Conservation (phyloP, 2,888 invertebrate genomes). For the Sarcophaga variegata region DNA sequence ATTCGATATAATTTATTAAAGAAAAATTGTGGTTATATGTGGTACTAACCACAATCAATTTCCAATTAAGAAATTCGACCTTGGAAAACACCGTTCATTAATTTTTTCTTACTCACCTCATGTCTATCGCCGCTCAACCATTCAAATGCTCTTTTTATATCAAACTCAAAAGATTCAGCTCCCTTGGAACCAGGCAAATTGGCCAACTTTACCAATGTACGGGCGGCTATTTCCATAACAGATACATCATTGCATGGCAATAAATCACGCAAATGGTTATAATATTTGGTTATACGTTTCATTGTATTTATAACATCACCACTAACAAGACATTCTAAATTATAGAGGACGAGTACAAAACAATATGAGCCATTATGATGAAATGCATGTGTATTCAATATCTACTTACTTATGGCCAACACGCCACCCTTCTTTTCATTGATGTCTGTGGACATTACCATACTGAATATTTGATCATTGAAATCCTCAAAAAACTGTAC, state of each 20-base stretch:
- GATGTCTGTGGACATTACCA: conserved; percentile 96
- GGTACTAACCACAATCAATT: too few relatives aligned
- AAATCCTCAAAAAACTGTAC: conserved; percentile 96
- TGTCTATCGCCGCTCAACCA: conserved; percentile 95
- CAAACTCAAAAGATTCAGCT: conserved; percentile 98
- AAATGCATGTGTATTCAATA: neutral
- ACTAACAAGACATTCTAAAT: conserved; percentile 93
- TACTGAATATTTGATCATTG: conserved; percentile 97
- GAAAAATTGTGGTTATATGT: too few relatives aligned
- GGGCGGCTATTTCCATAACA: conserved; percentile 97
- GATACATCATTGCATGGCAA: conserved; percentile 94
- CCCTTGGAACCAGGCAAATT: conserved; percentile 95
- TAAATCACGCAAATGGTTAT: conserved; percentile 94
- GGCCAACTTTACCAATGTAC: conserved; percentile 96
- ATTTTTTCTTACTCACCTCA: conserved; percentile 83
- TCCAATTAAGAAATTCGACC: too few relatives aligned
- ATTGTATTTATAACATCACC: conserved; percentile 96
- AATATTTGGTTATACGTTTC: conserved; percentile 94
- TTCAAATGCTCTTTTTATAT: conserved; percentile 97
- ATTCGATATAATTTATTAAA: too few relatives aligned
- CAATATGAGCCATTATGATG: conserved; percentile 13
- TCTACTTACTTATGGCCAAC: conserved; percentile 90
- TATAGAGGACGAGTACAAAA: conserved; percentile 70
- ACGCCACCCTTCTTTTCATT: conserved; percentile 98
- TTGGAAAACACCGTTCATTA: neutral